A percentile compares a stretch with the other conserved stretches of the same genome.
phyloP scores from a whole-genome alignment of 2,888 invertebrate species.

The Drosophila peninsularis region DNA sequence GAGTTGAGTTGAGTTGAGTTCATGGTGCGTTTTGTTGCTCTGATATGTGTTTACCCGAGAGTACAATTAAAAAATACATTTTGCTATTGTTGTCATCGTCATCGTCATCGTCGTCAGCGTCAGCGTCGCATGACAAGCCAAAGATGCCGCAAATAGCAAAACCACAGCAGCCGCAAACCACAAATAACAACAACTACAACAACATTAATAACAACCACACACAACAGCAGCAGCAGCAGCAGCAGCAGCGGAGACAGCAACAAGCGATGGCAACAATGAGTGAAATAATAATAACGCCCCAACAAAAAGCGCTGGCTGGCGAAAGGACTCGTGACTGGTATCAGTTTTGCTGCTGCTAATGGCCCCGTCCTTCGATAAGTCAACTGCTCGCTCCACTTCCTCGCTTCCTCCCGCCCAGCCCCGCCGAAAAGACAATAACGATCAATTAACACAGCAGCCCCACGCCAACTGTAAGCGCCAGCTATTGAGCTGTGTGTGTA shows the following conservation, averaged over 20 bases:
- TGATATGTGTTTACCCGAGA: slow-evolving; percentile 75
- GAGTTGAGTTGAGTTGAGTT: slow-evolving; percentile 53
- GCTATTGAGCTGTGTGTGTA: slow-evolving; percentile 45
- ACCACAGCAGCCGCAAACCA: slow-evolving; percentile 55
- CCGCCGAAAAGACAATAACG: slow-evolving; percentile 44
- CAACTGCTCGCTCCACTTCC: slow-evolving; percentile 22
- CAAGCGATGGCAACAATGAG: slow-evolving; percentile 47
- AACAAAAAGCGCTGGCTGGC: slow-evolving; percentile 39
- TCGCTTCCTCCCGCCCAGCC: neutral
- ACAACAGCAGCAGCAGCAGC: slow-evolving; percentile 6
- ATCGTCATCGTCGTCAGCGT: slow-evolving; percentile 62
- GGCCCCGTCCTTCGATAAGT: slow-evolving; percentile 52
- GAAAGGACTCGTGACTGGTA: slow-evolving; percentile 52
- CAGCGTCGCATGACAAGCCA: slow-evolving; percentile 72
- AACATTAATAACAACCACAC: slow-evolving; percentile 22
- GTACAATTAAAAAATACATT: slow-evolving; percentile 80
- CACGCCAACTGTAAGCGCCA: neutral
- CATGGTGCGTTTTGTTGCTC: slow-evolving; percentile 54
- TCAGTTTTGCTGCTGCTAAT: slow-evolving; percentile 63
- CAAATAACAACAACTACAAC: slow-evolving; percentile 37
- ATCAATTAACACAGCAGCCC: slow-evolving; percentile 62
- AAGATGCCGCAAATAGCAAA: slow-evolving; percentile 76
- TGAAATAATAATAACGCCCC: slow-evolving; percentile 67
- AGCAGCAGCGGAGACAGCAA: slow-evolving; percentile 21
- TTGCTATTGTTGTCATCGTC: slow-evolving; percentile 69